These are phyloP conservation scores for Lepidochrysops patricia DNA, from an alignment of 2,888 invertebrate genomes.

Conservation along the genomic window DNA sequence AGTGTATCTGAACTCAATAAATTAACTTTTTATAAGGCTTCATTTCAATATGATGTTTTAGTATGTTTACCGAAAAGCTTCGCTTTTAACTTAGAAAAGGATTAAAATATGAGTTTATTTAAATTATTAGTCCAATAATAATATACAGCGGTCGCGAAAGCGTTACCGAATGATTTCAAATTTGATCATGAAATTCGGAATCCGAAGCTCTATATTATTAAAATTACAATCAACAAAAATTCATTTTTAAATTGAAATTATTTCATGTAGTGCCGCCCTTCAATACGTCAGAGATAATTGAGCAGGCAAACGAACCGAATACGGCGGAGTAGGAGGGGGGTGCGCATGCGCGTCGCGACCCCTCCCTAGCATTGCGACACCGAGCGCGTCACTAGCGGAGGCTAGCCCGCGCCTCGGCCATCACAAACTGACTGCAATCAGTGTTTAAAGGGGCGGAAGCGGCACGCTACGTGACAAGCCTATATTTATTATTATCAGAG, in stretches of 20 bases:
- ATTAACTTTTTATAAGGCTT: no score
- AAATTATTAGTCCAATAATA: neutral
- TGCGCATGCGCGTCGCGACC: slow-evolving; percentile 55
- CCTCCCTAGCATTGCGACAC: slow-evolving; percentile 50
- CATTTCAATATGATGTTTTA: no score
- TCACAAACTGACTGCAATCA: slow-evolving; percentile 37
- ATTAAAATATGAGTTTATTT: no score
- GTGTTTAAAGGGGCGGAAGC: slow-evolving; percentile 33
- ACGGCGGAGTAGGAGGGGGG: slow-evolving; percentile 44
- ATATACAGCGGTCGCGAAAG: neutral
- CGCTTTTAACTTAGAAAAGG: no score
- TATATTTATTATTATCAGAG: slow-evolving; percentile 44
- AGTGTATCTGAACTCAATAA: neutral
- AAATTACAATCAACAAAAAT: neutral
- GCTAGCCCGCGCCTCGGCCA: slow-evolving; percentile 14
- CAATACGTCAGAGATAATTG: slow-evolving; percentile 56
- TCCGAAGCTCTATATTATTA: neutral
- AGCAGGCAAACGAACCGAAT: slow-evolving; percentile 55
- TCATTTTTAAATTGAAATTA: slow-evolving; percentile 22
- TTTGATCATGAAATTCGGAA: neutral
- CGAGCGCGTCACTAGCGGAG: slow-evolving; percentile 25
- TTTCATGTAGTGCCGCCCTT: slow-evolving; percentile 32
- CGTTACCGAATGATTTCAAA: neutral
- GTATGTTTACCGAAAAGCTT: no score
- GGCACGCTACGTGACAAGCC: slow-evolving; percentile 35